Evolutionary conservation across 2,888 invertebrate genomes (phyloP).

Genomic region (Leptogaster cylindrica): DNA sequence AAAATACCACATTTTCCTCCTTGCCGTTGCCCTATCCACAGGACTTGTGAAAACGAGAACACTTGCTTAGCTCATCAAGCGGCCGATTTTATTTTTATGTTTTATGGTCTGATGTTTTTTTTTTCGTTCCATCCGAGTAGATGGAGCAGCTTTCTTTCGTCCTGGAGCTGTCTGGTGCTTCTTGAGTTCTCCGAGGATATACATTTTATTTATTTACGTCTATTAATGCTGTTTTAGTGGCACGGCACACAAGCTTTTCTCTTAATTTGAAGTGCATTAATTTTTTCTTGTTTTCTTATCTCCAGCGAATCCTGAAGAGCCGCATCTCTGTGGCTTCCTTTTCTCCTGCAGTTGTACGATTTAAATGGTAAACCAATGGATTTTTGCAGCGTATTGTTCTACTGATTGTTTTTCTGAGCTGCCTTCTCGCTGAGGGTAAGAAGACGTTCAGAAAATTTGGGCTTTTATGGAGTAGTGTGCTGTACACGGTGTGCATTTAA

Average conservation of each 20-base stretch:
- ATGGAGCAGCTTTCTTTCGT: neutral
- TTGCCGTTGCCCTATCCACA: neutral
- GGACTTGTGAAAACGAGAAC: neutral
- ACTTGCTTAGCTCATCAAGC: conserved; percentile 4
- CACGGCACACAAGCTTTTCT: conserved; percentile 18
- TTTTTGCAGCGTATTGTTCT: neutral
- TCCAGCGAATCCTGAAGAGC: no score
- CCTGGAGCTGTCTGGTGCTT: neutral
- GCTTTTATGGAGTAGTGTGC: no score
- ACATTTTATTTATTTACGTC: conserved; percentile 36
- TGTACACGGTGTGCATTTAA: no score
- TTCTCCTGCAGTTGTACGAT: no score
- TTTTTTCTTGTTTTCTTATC: no score
- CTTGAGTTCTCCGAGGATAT: conserved; percentile 1
- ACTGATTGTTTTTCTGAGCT: no score
- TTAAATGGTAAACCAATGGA: neutral
- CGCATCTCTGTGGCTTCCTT: no score
- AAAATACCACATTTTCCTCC: conserved; percentile 28
- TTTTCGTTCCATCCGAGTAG: neutral
- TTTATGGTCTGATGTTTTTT: neutral
- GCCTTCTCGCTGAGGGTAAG: no score
- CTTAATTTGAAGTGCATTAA: conserved; percentile 33
- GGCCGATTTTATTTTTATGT: neutral
- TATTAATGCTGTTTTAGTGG: conserved; percentile 35
- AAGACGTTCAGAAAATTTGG: no score